These are phyloP conservation scores for Recurvirostra avosetta DNA, from an alignment of 2,113 vertebrate genomes.

Conservation along the genomic window DNA sequence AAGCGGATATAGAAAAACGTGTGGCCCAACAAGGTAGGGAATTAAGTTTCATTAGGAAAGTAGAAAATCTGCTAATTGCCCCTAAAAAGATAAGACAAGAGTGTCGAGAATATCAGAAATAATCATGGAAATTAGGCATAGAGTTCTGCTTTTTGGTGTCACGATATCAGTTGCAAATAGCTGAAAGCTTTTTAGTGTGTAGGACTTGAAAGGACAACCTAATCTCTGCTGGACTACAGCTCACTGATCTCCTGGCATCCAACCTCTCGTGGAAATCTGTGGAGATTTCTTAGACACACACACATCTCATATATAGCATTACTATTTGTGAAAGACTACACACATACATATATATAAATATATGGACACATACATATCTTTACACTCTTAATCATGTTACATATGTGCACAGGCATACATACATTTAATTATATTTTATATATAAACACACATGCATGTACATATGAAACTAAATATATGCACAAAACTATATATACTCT, in stretches of 20 bases:
- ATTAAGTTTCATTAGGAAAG: not conserved
- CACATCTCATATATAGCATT: not conserved
- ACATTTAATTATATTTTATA: not conserved
- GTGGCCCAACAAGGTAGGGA: not conserved
- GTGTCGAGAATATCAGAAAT: not conserved
- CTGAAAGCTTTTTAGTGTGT: not conserved
- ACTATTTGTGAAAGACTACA: not conserved
- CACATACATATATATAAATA: not conserved
- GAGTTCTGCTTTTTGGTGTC: not conserved
- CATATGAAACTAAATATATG: not conserved
- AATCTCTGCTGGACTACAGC: not conserved
- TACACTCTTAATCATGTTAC: not conserved
- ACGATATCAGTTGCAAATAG: not conserved
- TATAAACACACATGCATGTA: not conserved
- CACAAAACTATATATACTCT: not conserved
- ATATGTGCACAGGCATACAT: not conserved
- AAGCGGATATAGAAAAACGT: not conserved
- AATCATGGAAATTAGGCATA: not conserved
- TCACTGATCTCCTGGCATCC: not conserved
- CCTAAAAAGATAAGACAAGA: not conserved
- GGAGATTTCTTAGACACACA: not conserved
- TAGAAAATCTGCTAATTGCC: not conserved
- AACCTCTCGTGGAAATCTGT: not conserved
- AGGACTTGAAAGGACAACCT: not conserved
- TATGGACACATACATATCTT: rapidly evolving